phyloP scores from a whole-genome alignment of 2,797 vertebrate genomes.

The Syncerus caffer region DNA sequence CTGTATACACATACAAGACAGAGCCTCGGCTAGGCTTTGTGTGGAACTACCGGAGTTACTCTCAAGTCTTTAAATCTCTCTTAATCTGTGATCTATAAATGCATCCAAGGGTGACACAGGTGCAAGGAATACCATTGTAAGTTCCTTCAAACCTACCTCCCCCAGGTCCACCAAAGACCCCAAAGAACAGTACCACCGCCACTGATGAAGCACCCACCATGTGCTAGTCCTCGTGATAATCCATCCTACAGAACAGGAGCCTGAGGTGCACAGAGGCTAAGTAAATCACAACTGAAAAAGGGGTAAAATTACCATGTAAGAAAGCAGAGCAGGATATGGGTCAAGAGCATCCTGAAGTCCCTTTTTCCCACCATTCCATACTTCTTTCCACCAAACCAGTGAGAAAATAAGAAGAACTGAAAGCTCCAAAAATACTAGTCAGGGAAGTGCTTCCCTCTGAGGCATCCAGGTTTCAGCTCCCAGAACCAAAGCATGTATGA shows the following conservation, averaged over 20 bases:
- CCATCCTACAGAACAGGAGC: not conserved
- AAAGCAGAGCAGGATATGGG: not conserved
- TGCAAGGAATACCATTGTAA: not conserved
- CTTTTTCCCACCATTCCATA: not conserved
- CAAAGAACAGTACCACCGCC: not conserved
- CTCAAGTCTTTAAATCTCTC: not conserved
- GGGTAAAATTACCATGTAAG: not conserved
- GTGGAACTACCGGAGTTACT: not conserved
- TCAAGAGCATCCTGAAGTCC: not conserved
- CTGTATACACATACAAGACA: not conserved
- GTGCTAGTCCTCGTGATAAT: not conserved
- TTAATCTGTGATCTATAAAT: not conserved
- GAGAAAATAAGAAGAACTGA: not conserved
- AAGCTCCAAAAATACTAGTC: not conserved
- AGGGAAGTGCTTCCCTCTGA: not conserved
- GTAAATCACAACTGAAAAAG: not conserved
- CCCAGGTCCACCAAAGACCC: not conserved
- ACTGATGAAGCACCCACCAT: not conserved
- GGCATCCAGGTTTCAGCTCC: not conserved
- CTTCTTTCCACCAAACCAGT: not conserved
- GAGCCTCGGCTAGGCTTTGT: not conserved
- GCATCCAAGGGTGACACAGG: not conserved
- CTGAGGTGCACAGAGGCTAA: not conserved
- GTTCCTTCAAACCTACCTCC: not conserved
- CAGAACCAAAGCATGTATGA: not conserved